Percentiles rank a stretch among this genome's conserved stretches.
Conservation (phyloP, 2,113 vertebrate genomes). For the Urocitellus parryii region DNA sequence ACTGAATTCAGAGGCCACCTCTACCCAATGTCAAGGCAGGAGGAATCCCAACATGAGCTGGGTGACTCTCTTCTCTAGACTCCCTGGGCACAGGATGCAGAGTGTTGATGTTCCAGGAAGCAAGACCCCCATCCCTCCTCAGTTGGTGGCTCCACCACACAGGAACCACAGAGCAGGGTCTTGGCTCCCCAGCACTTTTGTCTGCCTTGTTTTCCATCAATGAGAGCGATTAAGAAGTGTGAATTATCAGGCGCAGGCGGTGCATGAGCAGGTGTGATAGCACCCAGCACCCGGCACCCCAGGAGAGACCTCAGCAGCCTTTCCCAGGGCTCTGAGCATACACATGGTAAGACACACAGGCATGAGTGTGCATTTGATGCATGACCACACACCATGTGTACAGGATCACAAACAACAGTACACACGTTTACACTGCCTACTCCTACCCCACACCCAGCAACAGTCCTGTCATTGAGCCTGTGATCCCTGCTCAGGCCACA, state of each 20-base stretch:
- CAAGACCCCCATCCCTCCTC: neutral
- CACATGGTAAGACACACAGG: neutral
- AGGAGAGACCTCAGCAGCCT: neutral
- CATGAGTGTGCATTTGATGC: fast-evolving
- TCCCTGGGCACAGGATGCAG: neutral
- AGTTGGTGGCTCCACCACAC: neutral
- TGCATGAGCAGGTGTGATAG: constrained; percentile 60
- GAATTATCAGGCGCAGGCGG: constrained; percentile 51
- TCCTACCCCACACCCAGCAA: neutral
- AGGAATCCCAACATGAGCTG: fast-evolving
- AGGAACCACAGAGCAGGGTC: neutral
- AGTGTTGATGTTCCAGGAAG: neutral
- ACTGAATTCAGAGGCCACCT: neutral
- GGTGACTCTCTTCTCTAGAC: neutral
- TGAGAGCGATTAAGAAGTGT: constrained; percentile 72
- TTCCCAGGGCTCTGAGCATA: neutral
- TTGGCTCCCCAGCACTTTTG: neutral
- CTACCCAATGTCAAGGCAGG: neutral
- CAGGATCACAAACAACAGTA: neutral
- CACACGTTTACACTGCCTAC: no score
- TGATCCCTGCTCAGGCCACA: neutral
- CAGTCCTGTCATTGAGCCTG: neutral
- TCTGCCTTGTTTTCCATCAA: constrained; percentile 76
- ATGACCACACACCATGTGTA: fast-evolving
- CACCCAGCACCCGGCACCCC: constrained; percentile 31